phyloP scores from a whole-genome alignment of 2,888 invertebrate genomes.

The Leptothorax acervorum region DNA sequence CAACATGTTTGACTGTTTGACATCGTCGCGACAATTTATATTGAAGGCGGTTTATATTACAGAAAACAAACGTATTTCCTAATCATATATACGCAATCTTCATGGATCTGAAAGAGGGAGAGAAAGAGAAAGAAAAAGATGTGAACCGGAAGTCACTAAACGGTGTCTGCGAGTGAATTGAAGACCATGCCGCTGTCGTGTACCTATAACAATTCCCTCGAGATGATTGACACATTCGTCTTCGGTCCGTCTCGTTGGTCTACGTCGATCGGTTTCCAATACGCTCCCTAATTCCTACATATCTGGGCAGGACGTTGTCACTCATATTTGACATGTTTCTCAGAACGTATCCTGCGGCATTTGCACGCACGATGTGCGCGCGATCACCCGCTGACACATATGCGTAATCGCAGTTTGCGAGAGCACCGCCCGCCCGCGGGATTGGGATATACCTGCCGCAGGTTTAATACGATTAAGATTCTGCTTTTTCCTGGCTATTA shows the following conservation, averaged over 20 bases:
- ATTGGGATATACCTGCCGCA: neutral
- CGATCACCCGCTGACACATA: slow-evolving; percentile 33
- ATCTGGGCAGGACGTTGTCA: slow-evolving; percentile 69
- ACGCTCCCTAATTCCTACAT: slow-evolving; percentile 61
- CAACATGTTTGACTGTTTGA: neutral
- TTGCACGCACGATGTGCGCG: slow-evolving; percentile 48
- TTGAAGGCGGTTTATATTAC: neutral
- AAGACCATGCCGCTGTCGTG: slow-evolving; percentile 56
- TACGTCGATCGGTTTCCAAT: slow-evolving; percentile 60
- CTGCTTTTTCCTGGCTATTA: neutral
- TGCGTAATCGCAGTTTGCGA: slow-evolving; percentile 3
- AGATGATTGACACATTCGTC: slow-evolving; percentile 69
- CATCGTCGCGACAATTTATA: neutral
- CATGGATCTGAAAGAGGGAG: neutral
- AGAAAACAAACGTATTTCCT: neutral
- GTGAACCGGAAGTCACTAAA: neutral
- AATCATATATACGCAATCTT: neutral
- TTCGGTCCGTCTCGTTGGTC: slow-evolving; percentile 60
- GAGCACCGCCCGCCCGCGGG: neutral
- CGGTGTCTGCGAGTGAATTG: slow-evolving; percentile 12
- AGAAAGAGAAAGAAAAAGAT: neutral
- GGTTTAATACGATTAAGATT: neutral
- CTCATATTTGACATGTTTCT: slow-evolving; percentile 64
- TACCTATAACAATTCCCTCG: slow-evolving; percentile 43
- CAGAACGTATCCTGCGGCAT: slow-evolving; percentile 51